Percentiles rank a stretch among this genome's conserved stretches.
Conservation (phyloP, 2,113 vertebrate genomes). For the Corydoras maculifer region DNA sequence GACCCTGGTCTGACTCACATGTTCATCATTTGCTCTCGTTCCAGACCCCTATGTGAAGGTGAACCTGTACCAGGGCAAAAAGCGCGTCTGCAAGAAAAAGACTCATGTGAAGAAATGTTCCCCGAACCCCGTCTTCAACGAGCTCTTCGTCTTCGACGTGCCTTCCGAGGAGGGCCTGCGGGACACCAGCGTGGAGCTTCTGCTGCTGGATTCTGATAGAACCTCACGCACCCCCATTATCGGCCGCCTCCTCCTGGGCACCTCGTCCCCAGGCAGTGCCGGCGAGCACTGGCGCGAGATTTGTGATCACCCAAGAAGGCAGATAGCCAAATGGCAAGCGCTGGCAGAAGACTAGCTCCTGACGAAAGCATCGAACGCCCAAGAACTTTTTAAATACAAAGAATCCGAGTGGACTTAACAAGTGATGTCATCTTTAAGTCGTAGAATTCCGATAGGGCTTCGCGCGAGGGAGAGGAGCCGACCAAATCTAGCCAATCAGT, state of each 20-base stretch:
- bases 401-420: conserved; percentile 21
- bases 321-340: conserved; percentile 96
- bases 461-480: conserved; percentile 2
- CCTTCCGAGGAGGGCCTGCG: conserved; percentile 82
- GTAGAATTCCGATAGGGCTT: conserved; percentile 29
- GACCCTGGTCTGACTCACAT: conserved; percentile 19
- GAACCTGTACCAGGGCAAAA: conserved; percentile 92
- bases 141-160: conserved; percentile 96
- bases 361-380: conserved; percentile 13
- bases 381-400: conserved; percentile 35
- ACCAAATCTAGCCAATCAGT: conserved; percentile 45
- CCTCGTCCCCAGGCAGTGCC: conserved; percentile 75
- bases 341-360: conserved; percentile 79
- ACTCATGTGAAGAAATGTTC: conserved; percentile 95
- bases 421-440: conserved; percentile 52
- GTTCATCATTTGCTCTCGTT: not conserved
- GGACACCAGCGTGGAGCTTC: conserved; percentile 93
- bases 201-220: conserved; percentile 93
- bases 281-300: conserved; percentile 98
- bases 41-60: conserved; percentile 95
- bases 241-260: conserved; percentile 79
- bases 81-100: conserved; percentile 96
- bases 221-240: conserved; percentile 77
- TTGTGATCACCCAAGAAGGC: conserved; percentile 90
- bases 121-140: conserved; percentile 95